Percentiles rank a stretch among this genome's conserved stretches.
Evolutionary conservation across 2,888 invertebrate species (phyloP).

Genomic region (Melanargia galathea): DNA sequence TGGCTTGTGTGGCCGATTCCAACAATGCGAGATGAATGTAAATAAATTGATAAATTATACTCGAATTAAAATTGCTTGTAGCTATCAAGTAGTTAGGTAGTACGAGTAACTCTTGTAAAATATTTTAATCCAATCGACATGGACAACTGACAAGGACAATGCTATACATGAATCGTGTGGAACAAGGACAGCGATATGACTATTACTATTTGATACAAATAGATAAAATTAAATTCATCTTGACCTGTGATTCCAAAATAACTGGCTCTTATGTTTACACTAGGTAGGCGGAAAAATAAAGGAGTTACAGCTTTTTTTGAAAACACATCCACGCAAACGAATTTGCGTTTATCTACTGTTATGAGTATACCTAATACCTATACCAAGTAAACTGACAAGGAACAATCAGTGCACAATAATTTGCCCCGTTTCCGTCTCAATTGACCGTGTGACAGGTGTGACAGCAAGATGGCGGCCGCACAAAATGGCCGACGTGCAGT

Average conservation of each 20-base stretch:
- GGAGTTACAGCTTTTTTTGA: no score
- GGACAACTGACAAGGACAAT: no score
- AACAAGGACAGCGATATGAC: no score
- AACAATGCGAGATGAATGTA: background rate
- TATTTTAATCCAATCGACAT: no score
- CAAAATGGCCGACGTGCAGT: conserved; percentile 36
- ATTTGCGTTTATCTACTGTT: background rate
- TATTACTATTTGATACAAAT: no score
- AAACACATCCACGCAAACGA: no score
- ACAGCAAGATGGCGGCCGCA: conserved; percentile 40
- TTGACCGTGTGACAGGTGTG: conserved; percentile 38
- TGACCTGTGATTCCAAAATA: no score
- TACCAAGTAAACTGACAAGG: background rate
- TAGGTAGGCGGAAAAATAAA: no score
- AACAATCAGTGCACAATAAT: conserved; percentile 22
- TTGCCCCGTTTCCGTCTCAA: conserved; percentile 36
- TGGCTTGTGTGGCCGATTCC: background rate
- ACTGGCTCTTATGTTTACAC: no score
- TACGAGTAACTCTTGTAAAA: no score
- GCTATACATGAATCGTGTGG: no score
- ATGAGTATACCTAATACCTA: background rate
- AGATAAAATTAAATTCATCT: no score
- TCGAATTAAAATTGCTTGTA: background rate
- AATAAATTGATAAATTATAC: background rate
- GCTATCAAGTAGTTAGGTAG: background rate